phyloP scores from a whole-genome alignment of 2,888 invertebrate genomes.

The Eumerus sabulonum region DNA sequence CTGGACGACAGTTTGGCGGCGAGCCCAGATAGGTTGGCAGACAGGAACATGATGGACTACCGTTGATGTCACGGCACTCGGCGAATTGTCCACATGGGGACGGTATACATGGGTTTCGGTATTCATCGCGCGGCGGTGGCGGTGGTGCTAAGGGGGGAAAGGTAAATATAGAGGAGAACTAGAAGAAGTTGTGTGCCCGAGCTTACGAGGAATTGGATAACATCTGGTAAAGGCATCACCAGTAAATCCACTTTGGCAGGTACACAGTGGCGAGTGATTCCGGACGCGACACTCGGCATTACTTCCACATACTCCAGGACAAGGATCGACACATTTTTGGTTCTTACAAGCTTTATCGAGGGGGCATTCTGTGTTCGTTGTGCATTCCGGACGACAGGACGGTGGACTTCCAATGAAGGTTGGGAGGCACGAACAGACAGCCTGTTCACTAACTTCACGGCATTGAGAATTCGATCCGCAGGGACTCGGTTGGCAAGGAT shows the following conservation, averaged over 20 bases:
- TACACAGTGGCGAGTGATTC: slow-evolving; percentile 89
- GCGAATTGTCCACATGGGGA: slow-evolving; percentile 88
- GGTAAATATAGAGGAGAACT: slow-evolving; percentile 24
- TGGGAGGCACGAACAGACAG: slow-evolving; percentile 83
- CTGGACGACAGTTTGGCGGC: slow-evolving; percentile 86
- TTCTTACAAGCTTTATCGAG: slow-evolving; percentile 82
- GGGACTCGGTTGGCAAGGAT: slow-evolving; percentile 83
- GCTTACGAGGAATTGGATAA: slow-evolving; percentile 79
- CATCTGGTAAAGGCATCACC: slow-evolving; percentile 88
- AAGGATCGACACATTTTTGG: slow-evolving; percentile 84
- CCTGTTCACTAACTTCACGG: slow-evolving; percentile 81
- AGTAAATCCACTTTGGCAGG: slow-evolving; percentile 84
- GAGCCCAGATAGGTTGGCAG: slow-evolving; percentile 83
- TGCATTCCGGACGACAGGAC: slow-evolving; percentile 85
- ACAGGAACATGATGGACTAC: slow-evolving; percentile 84
- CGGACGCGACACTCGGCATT: slow-evolving; percentile 86
- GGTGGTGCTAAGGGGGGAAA: slow-evolving; percentile 64
- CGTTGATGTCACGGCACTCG: slow-evolving; percentile 83
- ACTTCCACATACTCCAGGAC: slow-evolving; percentile 82
- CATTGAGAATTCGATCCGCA: slow-evolving; percentile 85
- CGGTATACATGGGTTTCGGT: slow-evolving; percentile 84
- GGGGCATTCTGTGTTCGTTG: slow-evolving; percentile 83
- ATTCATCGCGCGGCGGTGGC: slow-evolving; percentile 72
- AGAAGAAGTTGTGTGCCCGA: neutral
- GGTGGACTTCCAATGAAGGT: slow-evolving; percentile 83